Percentiles rank a stretch among this genome's conserved stretches.
phyloP scores from a whole-genome alignment of 2,113 vertebrate species.

The Pseudopodoces humilis region DNA sequence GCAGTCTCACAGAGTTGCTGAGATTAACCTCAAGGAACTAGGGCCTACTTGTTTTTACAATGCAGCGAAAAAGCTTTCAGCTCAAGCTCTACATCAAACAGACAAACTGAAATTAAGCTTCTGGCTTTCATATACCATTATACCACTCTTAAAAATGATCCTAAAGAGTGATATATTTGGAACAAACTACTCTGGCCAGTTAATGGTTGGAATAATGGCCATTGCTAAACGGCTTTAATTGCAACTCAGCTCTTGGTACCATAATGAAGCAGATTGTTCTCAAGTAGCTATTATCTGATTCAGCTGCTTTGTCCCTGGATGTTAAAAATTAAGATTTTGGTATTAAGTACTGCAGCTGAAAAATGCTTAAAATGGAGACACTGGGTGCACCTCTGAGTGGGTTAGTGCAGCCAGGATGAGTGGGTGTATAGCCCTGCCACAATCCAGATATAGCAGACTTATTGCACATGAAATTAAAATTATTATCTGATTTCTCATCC shows the following conservation, averaged over 20 bases:
- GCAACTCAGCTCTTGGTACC: neutral
- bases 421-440: neutral
- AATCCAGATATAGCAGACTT: neutral
- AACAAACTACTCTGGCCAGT: neutral
- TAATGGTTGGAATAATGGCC: neutral
- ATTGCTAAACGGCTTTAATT: neutral
- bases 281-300: neutral
- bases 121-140: neutral
- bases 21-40: neutral
- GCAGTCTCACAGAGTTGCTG: neutral
- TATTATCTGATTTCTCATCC: neutral
- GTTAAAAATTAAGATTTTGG: neutral
- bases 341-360: neutral
- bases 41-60: neutral
- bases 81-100: neutral
- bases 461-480: neutral
- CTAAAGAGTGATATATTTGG: neutral
- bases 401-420: neutral
- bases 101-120: neutral
- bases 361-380: neutral
- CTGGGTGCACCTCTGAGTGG: neutral
- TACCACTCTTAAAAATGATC: neutral
- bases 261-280: neutral
- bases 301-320: neutral
- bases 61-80: neutral